Base-by-base conservation (phyloP, 2,113 vertebrate species). In the Typhlomys cinereus region DNA sequence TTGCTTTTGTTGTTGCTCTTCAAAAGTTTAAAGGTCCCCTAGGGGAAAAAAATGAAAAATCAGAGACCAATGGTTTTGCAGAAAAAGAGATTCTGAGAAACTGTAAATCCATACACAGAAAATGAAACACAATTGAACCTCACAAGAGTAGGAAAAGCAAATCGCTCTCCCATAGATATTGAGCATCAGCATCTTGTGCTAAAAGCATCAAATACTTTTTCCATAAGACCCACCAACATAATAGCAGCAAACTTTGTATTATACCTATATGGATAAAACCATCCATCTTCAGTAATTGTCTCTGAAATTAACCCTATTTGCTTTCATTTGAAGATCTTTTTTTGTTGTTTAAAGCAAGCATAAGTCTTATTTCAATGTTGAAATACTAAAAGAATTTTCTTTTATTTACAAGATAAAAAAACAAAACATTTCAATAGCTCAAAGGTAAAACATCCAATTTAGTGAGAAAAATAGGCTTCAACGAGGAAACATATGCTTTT, bases 371-470 rank as follows among this genome's bases (percentile, higher is more conserved):
- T 90, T 91, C 66, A 61, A 36, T 89, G 31, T 70, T 94, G 20
- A 73, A 96, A 85, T 69, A 82, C 52, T 74, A 39, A 91, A 91
- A 94, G 21, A 88, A 92, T 70, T 69, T 86, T 88, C 48, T 90
- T 90, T 92, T 82, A 84, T 90, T 93, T 96, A 89, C 23, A 89
- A 95, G 46, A 75, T 81, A 27, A 64, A 91, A 87, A 92, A 89
- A 71, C 27, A 92, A 95, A 94, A 93, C 82, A 92, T 86, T 95
- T 96, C 59, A 94, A 34, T 80, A 92, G 89, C 36, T 83, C 88
- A 93, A 89, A 96, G 78, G 62, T 64, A 95, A 95, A 95, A 92
- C 52, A 96, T 59, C n/a, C 41, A 95, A 83, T 87, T 93, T 90
- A 95, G 52, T 85, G 90, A 73, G 82, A 66, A n/a, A 94, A 94